Evolutionary conservation across 2,113 vertebrate genomes (phyloP), one percentile per base, ranked within the genome.

Genomic region (Mirza zaza): DNA sequence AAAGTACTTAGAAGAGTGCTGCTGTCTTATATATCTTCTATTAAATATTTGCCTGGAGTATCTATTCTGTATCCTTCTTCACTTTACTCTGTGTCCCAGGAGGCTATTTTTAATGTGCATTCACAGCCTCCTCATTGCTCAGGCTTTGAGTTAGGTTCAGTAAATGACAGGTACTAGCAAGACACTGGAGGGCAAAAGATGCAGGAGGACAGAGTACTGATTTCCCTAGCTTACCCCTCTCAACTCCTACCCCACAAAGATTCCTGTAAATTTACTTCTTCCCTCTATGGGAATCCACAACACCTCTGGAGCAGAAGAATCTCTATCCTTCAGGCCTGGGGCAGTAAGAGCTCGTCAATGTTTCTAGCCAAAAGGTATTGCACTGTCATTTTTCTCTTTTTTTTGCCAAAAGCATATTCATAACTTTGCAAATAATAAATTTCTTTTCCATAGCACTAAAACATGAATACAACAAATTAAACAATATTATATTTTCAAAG

Each of bases 391-490:
- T 45, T 34, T 55, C 45, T 45, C 45, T 45, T 20, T n/a, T 68
- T 34, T 67, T 67, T 25, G 80, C 20, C 57, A 75, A 81, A 94
- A 86, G 81, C 34, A 59, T 50, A 71, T 39, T 57, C 15, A 81
- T 70, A 86, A 70, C 32, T 65, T 86, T 59, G 39, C 27, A 96
- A 86, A 23, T 65, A 63, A 94, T 48, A 75, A 71, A 80, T 17
- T 59, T 39, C 12, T 20, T 77, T 68, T 67, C 36, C 34, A 86
- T 29, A 81, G 1, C 29, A 86, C 32, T 86, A 67, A 65, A 81
- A 90, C 90, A 96, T 5, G 4, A n/a, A 94, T 5, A 75, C 36
- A n/a, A 86, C 36, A 50, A 85, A 94, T n/a, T 86, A 73, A 67
- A 57, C 7, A 36, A 59, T 79, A 55, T 52, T 84, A n/a, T 75